Base-by-base conservation (phyloP, 2,113 vertebrate genomes). In the Meles meles region DNA sequence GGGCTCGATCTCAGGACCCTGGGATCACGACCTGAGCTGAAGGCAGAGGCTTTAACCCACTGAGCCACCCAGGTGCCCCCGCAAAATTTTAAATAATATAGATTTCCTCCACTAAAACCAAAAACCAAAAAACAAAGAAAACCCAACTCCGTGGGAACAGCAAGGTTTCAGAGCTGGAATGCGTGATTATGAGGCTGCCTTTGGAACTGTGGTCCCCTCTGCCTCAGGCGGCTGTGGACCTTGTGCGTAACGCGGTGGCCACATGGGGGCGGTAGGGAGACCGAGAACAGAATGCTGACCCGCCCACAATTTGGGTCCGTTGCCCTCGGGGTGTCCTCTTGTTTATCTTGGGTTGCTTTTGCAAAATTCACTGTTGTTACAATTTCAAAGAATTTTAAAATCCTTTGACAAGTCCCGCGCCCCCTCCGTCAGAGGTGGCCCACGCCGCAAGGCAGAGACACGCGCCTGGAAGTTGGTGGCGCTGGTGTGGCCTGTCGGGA, bases 391-490 rank as follows among this genome's bases (percentile, higher is more conserved):
- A 37, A 13, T 84, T 55, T 25, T 3, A 63, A 90, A 96, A 55
- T 25, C 21, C 29, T 69, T 25, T 23, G 72, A 37, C 59, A 17
- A 3, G 25, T 63, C 9, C 10, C 34, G 42, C 7, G 9, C 55
- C 49, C 18, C 25, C 61, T 86, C n/a, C 1, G n/a, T 29, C 61
- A 42, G 57, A 77, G 63, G 52, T 18, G 6, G 61, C 0, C 1
- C 52, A 2, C 6, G 55, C 63, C 6, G 52, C 29, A 34, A 89
- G 69, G 63, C 42, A 44, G 71, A 80, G 44, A 27, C n/a, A 13
- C 0, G 0, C 1, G 23, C 7, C 14, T 57, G 42, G 7, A 6
- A 2, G 65, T 27, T 20, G 4, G 77, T 65, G 6, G 14, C 2
- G 29, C 27, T 1, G 55, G 31, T 52, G 39, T 47, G 80, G 21